These are phyloP conservation scores for Scaptomyza caliginosa DNA, from an alignment of 2,888 invertebrate genomes.

Conservation along the genomic window DNA sequence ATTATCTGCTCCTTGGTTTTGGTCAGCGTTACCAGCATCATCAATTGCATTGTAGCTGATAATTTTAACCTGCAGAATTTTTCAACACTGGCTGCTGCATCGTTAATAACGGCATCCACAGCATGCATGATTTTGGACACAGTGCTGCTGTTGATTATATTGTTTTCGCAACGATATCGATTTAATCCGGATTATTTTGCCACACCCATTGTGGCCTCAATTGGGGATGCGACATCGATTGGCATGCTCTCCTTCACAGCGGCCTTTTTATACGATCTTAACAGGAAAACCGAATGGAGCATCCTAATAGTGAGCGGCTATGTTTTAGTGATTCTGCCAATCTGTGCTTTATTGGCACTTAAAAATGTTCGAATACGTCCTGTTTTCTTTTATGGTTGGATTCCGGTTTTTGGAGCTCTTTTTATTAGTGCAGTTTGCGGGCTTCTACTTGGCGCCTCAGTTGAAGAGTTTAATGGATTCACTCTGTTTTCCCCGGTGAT, in stretches of 20 bases:
- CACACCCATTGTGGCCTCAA: constrained; percentile 53
- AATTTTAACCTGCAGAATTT: neutral
- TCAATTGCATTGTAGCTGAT: neutral
- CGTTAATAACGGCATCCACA: constrained; percentile 38
- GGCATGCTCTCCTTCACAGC: constrained; percentile 44
- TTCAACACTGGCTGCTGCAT: constrained; percentile 16
- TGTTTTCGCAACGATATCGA: constrained; percentile 46
- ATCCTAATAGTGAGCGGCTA: constrained; percentile 17
- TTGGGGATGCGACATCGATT: constrained; percentile 52
- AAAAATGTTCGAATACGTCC: constrained; percentile 28
- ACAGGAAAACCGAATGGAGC: constrained; percentile 7
- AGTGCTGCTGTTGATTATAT: constrained; percentile 29
- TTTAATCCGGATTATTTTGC: constrained; percentile 60
- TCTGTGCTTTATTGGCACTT: constrained; percentile 29
- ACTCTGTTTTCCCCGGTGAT: constrained; percentile 40
- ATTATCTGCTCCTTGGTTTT: constrained; percentile 41
- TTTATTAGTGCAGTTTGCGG: constrained; percentile 39
- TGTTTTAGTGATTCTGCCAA: constrained; percentile 27
- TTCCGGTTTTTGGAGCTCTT: constrained; percentile 40
- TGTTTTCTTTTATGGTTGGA: constrained; percentile 35
- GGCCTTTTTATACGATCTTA: constrained; percentile 18
- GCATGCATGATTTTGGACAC: constrained; percentile 49
- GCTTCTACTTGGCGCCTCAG: constrained; percentile 24
- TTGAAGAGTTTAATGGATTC: constrained; percentile 25
- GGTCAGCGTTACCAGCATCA: neutral